Evolutionary conservation across 2,113 vertebrate genomes (phyloP).

Genomic region (Arizona elegans): DNA sequence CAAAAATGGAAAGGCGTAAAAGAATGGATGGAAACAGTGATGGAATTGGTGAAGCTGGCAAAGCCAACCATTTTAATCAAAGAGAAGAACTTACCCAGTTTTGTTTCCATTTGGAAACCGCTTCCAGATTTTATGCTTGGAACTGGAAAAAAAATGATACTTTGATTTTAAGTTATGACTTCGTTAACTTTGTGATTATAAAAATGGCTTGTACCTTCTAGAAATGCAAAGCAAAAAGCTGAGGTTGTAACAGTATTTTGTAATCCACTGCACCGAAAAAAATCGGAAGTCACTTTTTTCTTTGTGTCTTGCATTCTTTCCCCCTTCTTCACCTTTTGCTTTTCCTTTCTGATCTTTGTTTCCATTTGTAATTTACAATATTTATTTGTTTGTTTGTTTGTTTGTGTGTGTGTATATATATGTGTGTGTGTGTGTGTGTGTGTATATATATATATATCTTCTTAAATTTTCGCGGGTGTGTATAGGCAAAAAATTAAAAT

Average conservation of each 20-base stretch:
- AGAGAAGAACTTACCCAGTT: not conserved
- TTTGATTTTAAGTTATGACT: not conserved
- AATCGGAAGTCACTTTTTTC: not conserved
- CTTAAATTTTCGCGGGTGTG: too few species aligned
- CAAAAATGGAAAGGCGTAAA: not conserved
- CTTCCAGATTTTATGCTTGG: not conserved
- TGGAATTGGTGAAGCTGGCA: not conserved
- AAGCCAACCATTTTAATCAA: not conserved
- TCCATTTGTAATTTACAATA: not conserved
- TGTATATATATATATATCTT: too few species aligned
- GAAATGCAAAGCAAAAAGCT: not conserved
- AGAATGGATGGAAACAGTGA: not conserved
- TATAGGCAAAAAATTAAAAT: too few species aligned
- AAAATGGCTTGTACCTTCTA: not conserved
- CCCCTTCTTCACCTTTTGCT: not conserved
- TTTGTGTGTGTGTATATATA: too few species aligned
- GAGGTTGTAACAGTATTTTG: not conserved
- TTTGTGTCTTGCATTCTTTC: not conserved
- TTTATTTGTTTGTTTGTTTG: not conserved
- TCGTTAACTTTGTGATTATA: not conserved
- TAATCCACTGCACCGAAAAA: not conserved
- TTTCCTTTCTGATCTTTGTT: not conserved
- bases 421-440: too few species aligned
- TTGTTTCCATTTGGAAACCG: not conserved
- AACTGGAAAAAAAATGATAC: not conserved